These are phyloP conservation scores for Ips typographus DNA, from an alignment of 1,140 invertebrate species.

Conservation along the genomic window DNA sequence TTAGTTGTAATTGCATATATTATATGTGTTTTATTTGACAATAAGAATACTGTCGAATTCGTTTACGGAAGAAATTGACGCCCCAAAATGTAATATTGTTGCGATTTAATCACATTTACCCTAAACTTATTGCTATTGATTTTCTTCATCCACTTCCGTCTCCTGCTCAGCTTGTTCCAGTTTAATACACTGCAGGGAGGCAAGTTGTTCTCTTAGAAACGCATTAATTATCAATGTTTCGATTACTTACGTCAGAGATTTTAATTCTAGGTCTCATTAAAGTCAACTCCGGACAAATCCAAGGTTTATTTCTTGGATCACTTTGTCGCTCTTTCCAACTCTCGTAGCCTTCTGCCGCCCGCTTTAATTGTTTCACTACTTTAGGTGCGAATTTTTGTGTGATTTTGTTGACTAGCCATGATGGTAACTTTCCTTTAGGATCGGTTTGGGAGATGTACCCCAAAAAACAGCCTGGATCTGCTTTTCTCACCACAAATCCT, in stretches of 20 bases:
- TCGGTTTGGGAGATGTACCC: slow-evolving; percentile 87
- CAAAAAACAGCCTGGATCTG: slow-evolving; percentile 66
- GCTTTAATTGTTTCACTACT: slow-evolving; percentile 77
- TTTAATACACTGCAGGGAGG: slow-evolving; percentile 18
- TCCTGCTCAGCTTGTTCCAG: not conserved
- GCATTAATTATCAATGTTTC: not conserved
- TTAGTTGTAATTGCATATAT: too few relatives aligned
- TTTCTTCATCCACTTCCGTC: slow-evolving; percentile 18
- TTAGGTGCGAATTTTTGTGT: slow-evolving; percentile 85
- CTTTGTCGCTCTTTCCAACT: slow-evolving; percentile 73
- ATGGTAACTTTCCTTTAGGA: slow-evolving; percentile 82
- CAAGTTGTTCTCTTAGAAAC: not conserved
- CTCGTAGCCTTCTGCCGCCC: slow-evolving; percentile 67
- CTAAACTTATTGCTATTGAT: not conserved
- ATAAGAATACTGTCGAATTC: too few relatives aligned
- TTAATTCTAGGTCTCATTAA: slow-evolving; percentile 64
- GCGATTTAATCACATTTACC: too few relatives aligned
- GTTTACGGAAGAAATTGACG: too few relatives aligned
- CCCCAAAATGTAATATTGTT: too few relatives aligned
- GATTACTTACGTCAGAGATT: slow-evolving; percentile 63
- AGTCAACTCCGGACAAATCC: slow-evolving; percentile 85
- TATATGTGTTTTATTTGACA: too few relatives aligned
- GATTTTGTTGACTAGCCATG: slow-evolving; percentile 87
- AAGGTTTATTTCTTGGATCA: slow-evolving; percentile 78
- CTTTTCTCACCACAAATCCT: slow-evolving; percentile 59